phyloP scores from a whole-genome alignment of 1,140 invertebrate species.

The Protaetia brevitarsis region DNA sequence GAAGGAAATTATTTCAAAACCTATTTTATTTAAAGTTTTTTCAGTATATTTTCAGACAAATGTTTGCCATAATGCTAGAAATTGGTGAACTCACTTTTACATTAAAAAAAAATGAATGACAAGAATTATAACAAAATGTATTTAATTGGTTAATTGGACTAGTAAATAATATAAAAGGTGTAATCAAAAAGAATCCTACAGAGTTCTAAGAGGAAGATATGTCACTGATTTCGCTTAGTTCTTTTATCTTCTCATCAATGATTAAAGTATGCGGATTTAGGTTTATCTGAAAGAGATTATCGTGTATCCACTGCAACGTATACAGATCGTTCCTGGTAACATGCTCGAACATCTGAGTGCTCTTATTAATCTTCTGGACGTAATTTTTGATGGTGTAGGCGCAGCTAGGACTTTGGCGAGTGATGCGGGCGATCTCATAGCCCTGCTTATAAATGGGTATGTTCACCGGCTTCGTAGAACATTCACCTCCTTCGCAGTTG shows the following conservation, averaged over 20 bases:
- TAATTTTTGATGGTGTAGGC: not conserved
- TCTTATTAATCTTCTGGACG: slow-evolving; percentile 6
- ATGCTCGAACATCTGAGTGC: slow-evolving; percentile 28
- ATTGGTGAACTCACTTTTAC: no score
- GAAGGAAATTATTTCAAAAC: no score
- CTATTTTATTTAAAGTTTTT: no score
- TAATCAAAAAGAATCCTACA: no score
- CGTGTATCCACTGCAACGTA: slow-evolving; percentile 36
- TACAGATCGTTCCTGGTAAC: slow-evolving; percentile 35
- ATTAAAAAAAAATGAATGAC: no score
- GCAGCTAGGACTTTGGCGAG: slow-evolving; percentile 3
- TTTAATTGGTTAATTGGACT: no score
- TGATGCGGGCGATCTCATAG: not conserved
- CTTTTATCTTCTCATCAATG: slow-evolving; percentile 31
- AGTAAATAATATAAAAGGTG: no score
- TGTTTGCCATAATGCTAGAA: no score
- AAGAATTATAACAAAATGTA: no score
- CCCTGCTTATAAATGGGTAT: slow-evolving; percentile 13
- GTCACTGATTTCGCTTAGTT: slow-evolving; percentile 28
- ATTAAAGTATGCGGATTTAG: slow-evolving; percentile 33
- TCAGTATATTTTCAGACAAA: no score
- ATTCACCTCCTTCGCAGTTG: slow-evolving; percentile 12
- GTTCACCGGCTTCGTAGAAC: no score
- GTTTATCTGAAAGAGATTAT: slow-evolving; percentile 33
- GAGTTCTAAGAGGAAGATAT: no score